Evolutionary conservation across 2,888 invertebrate genomes (phyloP), one percentile per base, ranked within the genome.

Genomic region (Acleris cristana): DNA sequence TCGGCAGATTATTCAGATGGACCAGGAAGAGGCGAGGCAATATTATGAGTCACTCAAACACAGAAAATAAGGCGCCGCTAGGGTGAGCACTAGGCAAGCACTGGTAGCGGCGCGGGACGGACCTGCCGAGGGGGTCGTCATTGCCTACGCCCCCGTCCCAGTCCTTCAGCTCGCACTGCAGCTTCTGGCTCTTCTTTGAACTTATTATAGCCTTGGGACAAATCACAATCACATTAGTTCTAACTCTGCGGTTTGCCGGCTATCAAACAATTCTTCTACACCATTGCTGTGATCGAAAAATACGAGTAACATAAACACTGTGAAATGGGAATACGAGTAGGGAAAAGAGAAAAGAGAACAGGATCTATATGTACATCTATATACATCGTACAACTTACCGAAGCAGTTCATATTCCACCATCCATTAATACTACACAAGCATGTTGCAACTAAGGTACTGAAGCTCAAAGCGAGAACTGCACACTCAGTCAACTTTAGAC

Each of bases 91-190:
- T 34, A 34, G 75, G 76, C 74, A 76, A 72, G 75, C 80, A 74
- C 75, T 73, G 72, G 70, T 75, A 76, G 76, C 76, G 74, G 19
- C 56, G 61, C 61, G 65, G 55, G 26, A 90, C 94, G 94, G 94
- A 97, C 97, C 96, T 97, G 94, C 97, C 97, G 90, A 97, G 95
- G 89, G 94, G 95, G 94, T 97, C 97, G 94, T 97, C 96, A 92
- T 95, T 94, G 86, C 96, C 96, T 93, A 96, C 94, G 80, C 95
- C 95, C 79, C 96, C 95, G 94, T 97, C 97, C 95, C 95, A 96
- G 94, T 97, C 97, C 96, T 96, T 97, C 84, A 96, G 91, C 88
- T 95, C 95, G 89, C 96, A 93, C 88, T 93, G 94, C 89, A 96
- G 88, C 93, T 94, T 94, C 93, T 97, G 96, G 84, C 95, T 94